Percentiles rank a stretch among this genome's conserved stretches.
Evolutionary conservation across 2,888 invertebrate species (phyloP).

Genomic region (Diloba caeruleocephala): DNA sequence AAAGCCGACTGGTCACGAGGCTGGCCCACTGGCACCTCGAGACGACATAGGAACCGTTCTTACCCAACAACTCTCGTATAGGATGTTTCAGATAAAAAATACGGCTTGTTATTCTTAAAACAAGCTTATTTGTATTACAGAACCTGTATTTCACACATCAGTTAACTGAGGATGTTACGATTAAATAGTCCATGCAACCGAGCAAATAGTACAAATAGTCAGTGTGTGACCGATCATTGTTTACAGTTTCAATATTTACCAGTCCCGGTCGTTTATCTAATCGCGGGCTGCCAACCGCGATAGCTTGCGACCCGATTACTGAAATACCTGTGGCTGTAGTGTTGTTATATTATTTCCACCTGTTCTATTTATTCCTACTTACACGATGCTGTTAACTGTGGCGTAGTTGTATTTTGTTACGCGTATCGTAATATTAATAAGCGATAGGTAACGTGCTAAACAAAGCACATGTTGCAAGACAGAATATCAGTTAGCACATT

Average conservation of each 20-base stretch:
- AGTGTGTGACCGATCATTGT: conserved; percentile 70
- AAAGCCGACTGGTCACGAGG: too few species aligned
- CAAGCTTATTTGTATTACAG: background rate
- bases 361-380: conserved; percentile 73
- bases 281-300: conserved; percentile 80
- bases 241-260: conserved; percentile 83
- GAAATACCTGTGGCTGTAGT: conserved; percentile 73
- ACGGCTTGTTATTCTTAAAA: too few species aligned
- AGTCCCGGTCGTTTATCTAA: conserved; percentile 79
- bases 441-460: too few species aligned
- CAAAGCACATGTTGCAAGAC: too few species aligned
- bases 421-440: too few species aligned
- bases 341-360: conserved; percentile 80
- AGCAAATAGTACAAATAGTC: too few species aligned
- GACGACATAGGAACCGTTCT: too few species aligned
- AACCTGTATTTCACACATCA: conserved; percentile 9
- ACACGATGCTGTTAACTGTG: conserved; percentile 8
- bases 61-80: too few species aligned
- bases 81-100: too few species aligned
- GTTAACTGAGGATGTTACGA: conserved; percentile 23
- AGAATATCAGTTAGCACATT: too few species aligned
- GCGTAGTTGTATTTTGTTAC: background rate
- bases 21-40: too few species aligned
- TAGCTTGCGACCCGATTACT: conserved; percentile 87
- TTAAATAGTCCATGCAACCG: conserved; percentile 39